Percentiles rank a stretch among this genome's conserved stretches.
phyloP scores from a whole-genome alignment of 2,888 invertebrate genomes.

The Stegana nigrithorax region DNA sequence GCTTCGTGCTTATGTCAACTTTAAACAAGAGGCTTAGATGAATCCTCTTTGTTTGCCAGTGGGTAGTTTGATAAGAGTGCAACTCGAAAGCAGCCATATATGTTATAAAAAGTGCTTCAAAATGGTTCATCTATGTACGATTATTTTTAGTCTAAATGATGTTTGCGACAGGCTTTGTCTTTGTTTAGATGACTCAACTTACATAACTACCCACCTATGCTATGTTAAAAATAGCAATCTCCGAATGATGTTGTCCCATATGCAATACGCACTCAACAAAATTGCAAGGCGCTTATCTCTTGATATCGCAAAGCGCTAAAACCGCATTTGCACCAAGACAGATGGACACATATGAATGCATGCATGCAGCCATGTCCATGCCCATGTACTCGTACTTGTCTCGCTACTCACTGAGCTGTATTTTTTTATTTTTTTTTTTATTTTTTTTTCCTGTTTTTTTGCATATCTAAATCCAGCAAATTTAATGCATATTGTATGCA shows the following conservation, averaged over 20 bases:
- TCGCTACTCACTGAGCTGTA: constrained; percentile 33
- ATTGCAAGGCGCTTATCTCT: constrained; percentile 45
- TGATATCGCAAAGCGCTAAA: constrained; percentile 45
- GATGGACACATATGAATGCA: too few relatives aligned
- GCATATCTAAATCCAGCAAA: constrained; percentile 52
- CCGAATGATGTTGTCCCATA: not conserved
- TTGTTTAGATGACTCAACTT: too few relatives aligned
- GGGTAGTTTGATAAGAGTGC: too few relatives aligned
- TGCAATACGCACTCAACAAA: constrained; percentile 52
- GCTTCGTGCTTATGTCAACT: too few relatives aligned
- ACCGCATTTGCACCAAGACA: constrained; percentile 43
- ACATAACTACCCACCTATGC: not conserved
- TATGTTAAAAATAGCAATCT: not conserved
- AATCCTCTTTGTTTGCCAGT: too few relatives aligned
- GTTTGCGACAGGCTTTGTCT: too few relatives aligned
- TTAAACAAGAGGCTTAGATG: too few relatives aligned
- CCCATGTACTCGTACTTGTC: constrained; percentile 14
- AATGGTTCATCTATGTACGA: too few relatives aligned
- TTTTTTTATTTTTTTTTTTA: not conserved
- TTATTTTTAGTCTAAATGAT: too few relatives aligned
- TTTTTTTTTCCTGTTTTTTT: not conserved
- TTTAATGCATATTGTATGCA: constrained; percentile 49
- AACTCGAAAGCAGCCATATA: too few relatives aligned
- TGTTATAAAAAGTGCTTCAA: too few relatives aligned
- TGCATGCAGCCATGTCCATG: not conserved